Evolutionary conservation across 2,888 invertebrate species (phyloP).

Genomic region (Saturnia pavonia): DNA sequence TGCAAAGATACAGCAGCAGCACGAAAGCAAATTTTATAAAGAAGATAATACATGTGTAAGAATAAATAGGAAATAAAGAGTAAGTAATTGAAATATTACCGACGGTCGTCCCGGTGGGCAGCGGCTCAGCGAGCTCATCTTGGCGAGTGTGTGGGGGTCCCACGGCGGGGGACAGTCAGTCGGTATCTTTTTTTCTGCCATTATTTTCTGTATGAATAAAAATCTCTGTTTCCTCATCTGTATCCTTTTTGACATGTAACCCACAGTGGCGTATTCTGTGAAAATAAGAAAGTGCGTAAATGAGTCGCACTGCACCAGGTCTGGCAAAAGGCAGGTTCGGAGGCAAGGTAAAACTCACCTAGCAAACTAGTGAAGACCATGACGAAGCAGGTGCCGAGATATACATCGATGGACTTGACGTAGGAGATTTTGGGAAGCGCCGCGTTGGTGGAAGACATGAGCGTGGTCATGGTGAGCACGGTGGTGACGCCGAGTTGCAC

Average conservation of each 20-base stretch:
- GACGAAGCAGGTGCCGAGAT: slow-evolving; percentile 97
- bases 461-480: slow-evolving; percentile 97
- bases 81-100: not conserved
- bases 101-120: slow-evolving; percentile 44
- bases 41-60: not conserved
- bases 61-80: not conserved
- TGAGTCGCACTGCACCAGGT: not conserved
- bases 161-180: slow-evolving; percentile 86
- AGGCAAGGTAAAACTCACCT: slow-evolving; percentile 78
- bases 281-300: slow-evolving; percentile 25
- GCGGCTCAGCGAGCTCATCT: slow-evolving; percentile 86
- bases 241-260: slow-evolving; percentile 97
- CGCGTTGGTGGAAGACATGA: slow-evolving; percentile 96
- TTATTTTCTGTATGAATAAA: slow-evolving; percentile 92
- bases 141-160: slow-evolving; percentile 84
- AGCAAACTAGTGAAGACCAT: slow-evolving; percentile 98
- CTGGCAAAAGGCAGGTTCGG: not conserved
- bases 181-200: slow-evolving; percentile 92
- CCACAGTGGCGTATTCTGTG: slow-evolving; percentile 97
- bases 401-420: slow-evolving; percentile 97
- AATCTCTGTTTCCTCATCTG: slow-evolving; percentile 95
- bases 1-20: slow-evolving; percentile 61
- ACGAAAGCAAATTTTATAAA: not conserved
- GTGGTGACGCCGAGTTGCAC: slow-evolving; percentile 96
- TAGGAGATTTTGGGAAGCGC: slow-evolving; percentile 98